Conservation (phyloP, 1,140 invertebrate species). For the Megathymus violae region DNA sequence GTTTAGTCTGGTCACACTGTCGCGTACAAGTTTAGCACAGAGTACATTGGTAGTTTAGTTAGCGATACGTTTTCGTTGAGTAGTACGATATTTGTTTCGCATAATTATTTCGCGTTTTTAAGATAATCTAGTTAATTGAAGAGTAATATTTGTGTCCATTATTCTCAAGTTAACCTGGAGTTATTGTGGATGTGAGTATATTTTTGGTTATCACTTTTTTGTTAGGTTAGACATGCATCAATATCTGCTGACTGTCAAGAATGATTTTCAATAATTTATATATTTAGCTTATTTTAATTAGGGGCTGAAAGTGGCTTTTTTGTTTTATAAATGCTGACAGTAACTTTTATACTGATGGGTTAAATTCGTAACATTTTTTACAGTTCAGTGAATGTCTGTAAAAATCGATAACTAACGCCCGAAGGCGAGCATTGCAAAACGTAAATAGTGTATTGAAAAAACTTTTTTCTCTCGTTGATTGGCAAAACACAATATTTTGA, state of each 20-base stretch:
- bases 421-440: constrained; percentile 28
- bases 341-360: constrained; percentile 27
- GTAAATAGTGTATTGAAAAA: constrained; percentile 23
- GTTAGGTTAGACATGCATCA: constrained; percentile 78
- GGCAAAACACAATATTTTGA: constrained; percentile 1
- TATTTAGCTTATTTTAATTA: constrained; percentile 68
- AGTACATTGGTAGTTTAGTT: too few species aligned
- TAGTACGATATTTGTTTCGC: constrained; percentile 30
- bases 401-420: constrained; percentile 48
- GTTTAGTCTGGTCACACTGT: constrained; percentile 9
- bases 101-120: constrained; percentile 1
- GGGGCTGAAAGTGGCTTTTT: constrained; percentile 76
- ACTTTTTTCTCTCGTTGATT: constrained; percentile 5
- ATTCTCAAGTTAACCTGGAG: constrained; percentile 37
- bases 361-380: constrained; percentile 37
- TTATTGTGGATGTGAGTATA: constrained; percentile 62
- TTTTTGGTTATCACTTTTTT: constrained; percentile 52
- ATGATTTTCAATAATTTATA: constrained; percentile 67
- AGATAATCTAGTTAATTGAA: constrained; percentile 11
- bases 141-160: constrained; percentile 25
- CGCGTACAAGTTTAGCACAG: too few species aligned
- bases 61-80: constrained; percentile 18
- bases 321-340: constrained; percentile 60
- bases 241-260: constrained; percentile 75
- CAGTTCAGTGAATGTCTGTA: constrained; percentile 41